Conservation (phyloP, 2,888 invertebrate genomes). For the Caenorhabditis japonica region DNA sequence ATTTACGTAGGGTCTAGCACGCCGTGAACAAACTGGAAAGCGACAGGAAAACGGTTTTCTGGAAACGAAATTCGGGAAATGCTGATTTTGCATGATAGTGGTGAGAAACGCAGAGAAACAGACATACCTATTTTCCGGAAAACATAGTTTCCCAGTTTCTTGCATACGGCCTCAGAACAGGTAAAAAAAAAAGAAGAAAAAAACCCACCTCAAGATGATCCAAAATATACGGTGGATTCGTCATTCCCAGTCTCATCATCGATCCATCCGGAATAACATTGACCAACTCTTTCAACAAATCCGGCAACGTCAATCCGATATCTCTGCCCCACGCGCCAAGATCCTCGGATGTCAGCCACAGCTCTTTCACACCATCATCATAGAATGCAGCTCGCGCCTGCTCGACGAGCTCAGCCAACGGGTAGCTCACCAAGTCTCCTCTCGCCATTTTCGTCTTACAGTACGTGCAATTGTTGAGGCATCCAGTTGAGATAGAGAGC, state of each 20-base stretch:
- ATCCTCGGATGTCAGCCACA: slow-evolving; percentile 98
- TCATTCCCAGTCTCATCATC: slow-evolving; percentile 88
- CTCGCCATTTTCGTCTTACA: slow-evolving; percentile 91
- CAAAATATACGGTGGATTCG: slow-evolving; percentile 96
- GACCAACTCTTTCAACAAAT: slow-evolving; percentile 88
- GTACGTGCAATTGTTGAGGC: slow-evolving; percentile 97
- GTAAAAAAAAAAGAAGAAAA: too few relatives aligned
- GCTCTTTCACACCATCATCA: slow-evolving; percentile 90
- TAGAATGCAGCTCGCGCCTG: slow-evolving; percentile 63
- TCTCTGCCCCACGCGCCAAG: slow-evolving; percentile 97
- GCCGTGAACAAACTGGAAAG: too few relatives aligned
- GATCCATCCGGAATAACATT: slow-evolving; percentile 81
- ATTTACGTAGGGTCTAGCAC: too few relatives aligned
- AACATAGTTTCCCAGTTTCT: too few relatives aligned
- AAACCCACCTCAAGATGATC: slow-evolving; percentile 85
- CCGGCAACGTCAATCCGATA: slow-evolving; percentile 86
- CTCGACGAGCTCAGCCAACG: slow-evolving; percentile 81
- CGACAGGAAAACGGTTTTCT: too few relatives aligned
- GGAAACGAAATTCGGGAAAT: too few relatives aligned
- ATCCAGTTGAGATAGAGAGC: slow-evolving; percentile 79
- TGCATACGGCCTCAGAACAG: too few relatives aligned
- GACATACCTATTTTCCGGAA: too few relatives aligned
- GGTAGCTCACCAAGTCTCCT: slow-evolving; percentile 89
- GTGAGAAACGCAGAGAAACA: too few relatives aligned
- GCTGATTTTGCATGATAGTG: too few relatives aligned